phyloP scores from a whole-genome alignment of 2,113 vertebrate genomes.

The Rhynchopsitta pachyrhyncha region DNA sequence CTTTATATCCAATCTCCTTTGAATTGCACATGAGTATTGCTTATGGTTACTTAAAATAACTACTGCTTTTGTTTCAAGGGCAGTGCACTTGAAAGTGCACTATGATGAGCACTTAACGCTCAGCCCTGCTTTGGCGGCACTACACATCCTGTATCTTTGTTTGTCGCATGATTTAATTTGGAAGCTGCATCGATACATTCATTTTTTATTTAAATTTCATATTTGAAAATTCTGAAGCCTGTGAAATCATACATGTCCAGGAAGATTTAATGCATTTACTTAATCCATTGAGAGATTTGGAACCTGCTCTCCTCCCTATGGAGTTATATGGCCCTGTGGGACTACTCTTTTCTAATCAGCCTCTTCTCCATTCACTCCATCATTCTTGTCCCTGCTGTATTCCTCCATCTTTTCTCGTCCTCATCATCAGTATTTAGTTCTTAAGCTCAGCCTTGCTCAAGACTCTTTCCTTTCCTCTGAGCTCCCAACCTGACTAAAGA shows the following conservation, averaged over 20 bases:
- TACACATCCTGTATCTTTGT: not conserved
- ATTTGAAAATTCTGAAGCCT: not conserved
- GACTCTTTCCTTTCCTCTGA: not conserved
- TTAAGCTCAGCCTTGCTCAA: not conserved
- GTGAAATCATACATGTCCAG: not conserved
- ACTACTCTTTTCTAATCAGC: not conserved
- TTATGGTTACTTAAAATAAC: conserved; percentile 66
- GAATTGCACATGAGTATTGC: conserved; percentile 58
- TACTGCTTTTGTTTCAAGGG: conserved; percentile 44
- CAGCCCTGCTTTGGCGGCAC: not conserved
- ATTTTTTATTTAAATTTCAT: not conserved
- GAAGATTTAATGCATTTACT: not conserved
- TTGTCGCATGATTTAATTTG: not conserved
- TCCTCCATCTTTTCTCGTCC: not conserved
- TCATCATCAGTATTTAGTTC: not conserved
- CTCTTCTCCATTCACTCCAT: not conserved
- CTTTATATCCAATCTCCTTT: conserved; percentile 60
- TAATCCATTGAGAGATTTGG: not conserved
- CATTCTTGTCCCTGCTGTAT: not conserved
- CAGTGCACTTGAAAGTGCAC: not conserved
- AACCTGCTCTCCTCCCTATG: not conserved
- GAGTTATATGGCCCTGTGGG: not conserved
- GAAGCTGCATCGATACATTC: not conserved
- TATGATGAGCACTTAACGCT: not conserved
- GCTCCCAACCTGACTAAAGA: not conserved